Conservation (phyloP, 1,140 invertebrate species). For the Dufourea novaeangliae region DNA sequence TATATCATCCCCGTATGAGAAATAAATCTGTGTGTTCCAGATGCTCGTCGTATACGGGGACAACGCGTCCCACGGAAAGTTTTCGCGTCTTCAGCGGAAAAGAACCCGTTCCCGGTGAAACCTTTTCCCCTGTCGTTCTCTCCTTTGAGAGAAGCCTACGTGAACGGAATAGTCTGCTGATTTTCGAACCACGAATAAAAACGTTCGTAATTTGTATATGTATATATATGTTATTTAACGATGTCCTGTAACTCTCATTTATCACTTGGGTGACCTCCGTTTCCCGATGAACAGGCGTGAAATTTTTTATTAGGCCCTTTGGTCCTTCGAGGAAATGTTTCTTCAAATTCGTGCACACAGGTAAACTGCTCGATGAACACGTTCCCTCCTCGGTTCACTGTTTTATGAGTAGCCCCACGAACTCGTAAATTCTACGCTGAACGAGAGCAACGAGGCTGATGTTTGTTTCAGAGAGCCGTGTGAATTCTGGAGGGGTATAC, state of each 20-base stretch:
- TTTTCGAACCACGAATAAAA: background rate
- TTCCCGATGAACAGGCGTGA: background rate
- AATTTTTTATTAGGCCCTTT: constrained; percentile 21
- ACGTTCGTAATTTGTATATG: too few species aligned
- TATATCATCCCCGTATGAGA: constrained; percentile 18
- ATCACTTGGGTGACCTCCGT: background rate
- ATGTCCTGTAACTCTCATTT: background rate
- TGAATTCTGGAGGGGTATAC: background rate
- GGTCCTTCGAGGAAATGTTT: background rate
- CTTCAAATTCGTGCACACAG: background rate
- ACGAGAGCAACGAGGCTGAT: background rate
- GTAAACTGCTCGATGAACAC: too few species aligned
- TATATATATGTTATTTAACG: background rate
- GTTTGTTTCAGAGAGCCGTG: background rate
- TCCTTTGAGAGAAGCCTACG: constrained; percentile 19
- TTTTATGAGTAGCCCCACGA: background rate
- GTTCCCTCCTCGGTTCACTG: background rate
- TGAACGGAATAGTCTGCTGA: background rate
- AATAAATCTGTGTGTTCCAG: constrained; percentile 39
- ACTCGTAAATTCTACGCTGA: background rate
- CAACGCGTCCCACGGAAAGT: constrained; percentile 3
- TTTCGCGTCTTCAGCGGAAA: constrained; percentile 23
- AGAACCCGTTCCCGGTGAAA: background rate
- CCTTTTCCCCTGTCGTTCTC: background rate
- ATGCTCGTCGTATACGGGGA: constrained; percentile 5